Evolutionary conservation across 1,140 invertebrate genomes (phyloP).

Genomic region (Uloborus diversus): DNA sequence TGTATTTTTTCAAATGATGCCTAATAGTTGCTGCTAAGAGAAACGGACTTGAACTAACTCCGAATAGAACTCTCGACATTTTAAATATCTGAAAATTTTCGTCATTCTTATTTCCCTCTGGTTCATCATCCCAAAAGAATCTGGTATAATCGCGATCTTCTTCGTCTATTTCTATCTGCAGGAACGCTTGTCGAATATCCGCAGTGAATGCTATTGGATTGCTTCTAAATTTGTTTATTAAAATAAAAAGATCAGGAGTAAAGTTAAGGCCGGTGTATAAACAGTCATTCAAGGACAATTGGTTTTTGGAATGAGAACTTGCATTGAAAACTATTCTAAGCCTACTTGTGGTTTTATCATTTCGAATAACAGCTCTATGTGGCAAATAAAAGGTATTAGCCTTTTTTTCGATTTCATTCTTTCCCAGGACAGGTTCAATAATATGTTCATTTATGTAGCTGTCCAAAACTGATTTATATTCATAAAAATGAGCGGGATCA

Average conservation of each 20-base stretch:
- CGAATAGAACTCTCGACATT: not conserved
- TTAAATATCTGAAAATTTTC: not conserved
- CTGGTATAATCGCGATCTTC: constrained; percentile 22
- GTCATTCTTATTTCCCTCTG: too few species aligned
- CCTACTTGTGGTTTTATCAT: constrained; percentile 9
- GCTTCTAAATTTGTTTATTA: constrained; percentile 32
- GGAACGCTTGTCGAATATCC: constrained; percentile 55
- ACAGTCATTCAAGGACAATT: constrained; percentile 52
- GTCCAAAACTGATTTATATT: too few species aligned
- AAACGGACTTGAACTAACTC: not conserved
- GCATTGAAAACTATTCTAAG: constrained; percentile 29
- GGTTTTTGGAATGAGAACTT: not conserved
- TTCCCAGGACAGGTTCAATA: too few species aligned
- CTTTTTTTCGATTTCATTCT: too few species aligned
- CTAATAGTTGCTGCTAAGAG: not conserved
- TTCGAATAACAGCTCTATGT: not conserved
- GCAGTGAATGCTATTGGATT: constrained; percentile 25
- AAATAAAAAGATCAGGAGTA: constrained; percentile 1
- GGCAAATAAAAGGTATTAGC: not conserved
- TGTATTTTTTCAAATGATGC: constrained; percentile 1
- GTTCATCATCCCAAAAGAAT: not conserved
- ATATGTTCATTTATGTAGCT: too few species aligned
- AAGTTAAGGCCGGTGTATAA: constrained; percentile 21
- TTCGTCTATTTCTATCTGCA: constrained; percentile 8
- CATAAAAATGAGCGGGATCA: too few species aligned